Evolutionary conservation across 1,140 invertebrate species (phyloP).

Genomic region (Leptopilina boulardi): DNA sequence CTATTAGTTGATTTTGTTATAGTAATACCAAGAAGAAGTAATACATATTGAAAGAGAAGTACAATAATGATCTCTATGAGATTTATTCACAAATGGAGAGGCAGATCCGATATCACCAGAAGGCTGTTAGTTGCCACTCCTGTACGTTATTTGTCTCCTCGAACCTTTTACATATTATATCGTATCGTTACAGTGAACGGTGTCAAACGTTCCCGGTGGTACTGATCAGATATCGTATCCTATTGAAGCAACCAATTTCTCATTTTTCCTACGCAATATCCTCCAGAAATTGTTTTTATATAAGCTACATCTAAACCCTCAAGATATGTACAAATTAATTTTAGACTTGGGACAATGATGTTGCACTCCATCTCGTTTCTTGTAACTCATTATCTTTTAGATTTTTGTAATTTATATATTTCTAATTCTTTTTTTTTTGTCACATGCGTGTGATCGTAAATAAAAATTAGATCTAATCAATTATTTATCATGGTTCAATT

Average conservation of each 20-base stretch:
- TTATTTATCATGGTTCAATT: too few species aligned
- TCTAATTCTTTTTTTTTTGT: background rate
- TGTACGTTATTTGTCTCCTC: slow-evolving; percentile 73
- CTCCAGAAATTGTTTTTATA: background rate
- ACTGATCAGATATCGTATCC: slow-evolving; percentile 43
- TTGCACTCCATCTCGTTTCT: slow-evolving; percentile 7
- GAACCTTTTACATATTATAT: slow-evolving; percentile 67
- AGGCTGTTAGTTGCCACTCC: slow-evolving; percentile 70
- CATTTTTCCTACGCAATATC: slow-evolving; percentile 53
- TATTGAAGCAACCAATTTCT: slow-evolving; percentile 55
- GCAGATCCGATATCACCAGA: slow-evolving; percentile 71
- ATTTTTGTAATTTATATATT: background rate
- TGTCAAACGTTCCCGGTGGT: slow-evolving; percentile 62
- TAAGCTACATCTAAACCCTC: too few species aligned
- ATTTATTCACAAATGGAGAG: slow-evolving; percentile 63
- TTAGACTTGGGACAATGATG: background rate
- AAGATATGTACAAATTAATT: slow-evolving; percentile 6
- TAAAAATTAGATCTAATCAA: background rate
- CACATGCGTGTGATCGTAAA: too few species aligned
- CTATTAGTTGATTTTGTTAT: too few species aligned
- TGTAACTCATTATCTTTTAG: background rate
- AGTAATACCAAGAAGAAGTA: too few species aligned
- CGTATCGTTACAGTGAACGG: slow-evolving; percentile 58
- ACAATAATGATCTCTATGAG: slow-evolving; percentile 63
- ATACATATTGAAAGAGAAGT: slow-evolving; percentile 49